Percentiles rank a stretch among this genome's conserved stretches.
These are phyloP conservation scores for Ctena decussata DNA, from an alignment of 2,888 invertebrate species.

Conservation along the genomic window DNA sequence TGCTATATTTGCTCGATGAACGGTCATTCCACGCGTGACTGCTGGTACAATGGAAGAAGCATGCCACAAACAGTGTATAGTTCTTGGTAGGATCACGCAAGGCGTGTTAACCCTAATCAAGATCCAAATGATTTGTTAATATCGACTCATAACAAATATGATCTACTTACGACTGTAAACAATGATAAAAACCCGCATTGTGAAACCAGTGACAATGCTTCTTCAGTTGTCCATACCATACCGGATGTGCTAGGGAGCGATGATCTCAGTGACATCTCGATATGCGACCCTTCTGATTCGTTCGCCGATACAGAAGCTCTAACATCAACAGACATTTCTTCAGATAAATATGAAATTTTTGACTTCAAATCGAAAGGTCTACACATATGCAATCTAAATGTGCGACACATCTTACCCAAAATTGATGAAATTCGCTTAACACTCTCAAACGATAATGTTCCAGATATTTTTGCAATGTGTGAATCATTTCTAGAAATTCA, in stretches of 20 bases:
- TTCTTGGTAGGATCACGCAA: neutral
- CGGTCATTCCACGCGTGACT: neutral
- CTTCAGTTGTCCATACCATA: neutral
- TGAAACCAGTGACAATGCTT: neutral
- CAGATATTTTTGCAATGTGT: neutral
- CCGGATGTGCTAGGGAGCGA: neutral
- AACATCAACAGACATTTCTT: neutral
- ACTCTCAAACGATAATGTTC: neutral
- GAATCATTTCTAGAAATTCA: neutral
- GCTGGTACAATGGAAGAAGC: neutral
- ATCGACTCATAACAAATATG: neutral
- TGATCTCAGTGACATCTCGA: neutral
- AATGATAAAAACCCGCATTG: neutral
- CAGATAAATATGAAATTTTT: neutral
- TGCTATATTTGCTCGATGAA: neutral
- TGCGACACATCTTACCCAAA: neutral
- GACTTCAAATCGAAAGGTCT: neutral
- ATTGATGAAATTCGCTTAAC: neutral
- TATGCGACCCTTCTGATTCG: neutral
- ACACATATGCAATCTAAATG: neutral
- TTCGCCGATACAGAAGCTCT: neutral
- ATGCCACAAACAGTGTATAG: neutral
- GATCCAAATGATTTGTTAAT: neutral
- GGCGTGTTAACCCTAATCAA: neutral
- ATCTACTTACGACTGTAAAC: neutral